Percentiles rank a stretch among this genome's conserved stretches.
Conservation (phyloP, 2,888 invertebrate genomes). For the Ormyrus thymus region DNA sequence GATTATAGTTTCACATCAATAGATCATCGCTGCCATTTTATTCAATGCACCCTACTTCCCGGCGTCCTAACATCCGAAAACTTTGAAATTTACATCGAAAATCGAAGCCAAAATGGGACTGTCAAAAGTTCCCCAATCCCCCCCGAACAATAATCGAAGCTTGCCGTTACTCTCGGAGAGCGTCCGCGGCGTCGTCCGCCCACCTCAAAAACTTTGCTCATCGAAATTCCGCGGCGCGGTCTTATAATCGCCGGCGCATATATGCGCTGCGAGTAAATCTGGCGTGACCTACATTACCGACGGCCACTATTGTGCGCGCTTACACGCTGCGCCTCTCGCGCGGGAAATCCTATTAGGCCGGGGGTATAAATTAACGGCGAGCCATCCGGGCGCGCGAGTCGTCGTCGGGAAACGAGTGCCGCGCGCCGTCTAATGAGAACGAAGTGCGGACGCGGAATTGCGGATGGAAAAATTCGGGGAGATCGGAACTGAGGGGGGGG, state of each 20-base stretch:
- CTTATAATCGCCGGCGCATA: neutral
- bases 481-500: constrained; percentile 43
- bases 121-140: too few relatives aligned
- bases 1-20: too few relatives aligned
- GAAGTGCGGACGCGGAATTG: constrained; percentile 14
- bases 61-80: too few relatives aligned
- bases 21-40: too few relatives aligned
- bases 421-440: constrained; percentile 16
- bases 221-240: neutral
- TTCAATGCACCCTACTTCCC: too few relatives aligned
- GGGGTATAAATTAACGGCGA: constrained; percentile 43
- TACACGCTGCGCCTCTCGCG: constrained; percentile 8
- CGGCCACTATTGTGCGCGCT: neutral
- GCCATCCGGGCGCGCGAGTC: neutral
- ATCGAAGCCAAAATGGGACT: too few relatives aligned
- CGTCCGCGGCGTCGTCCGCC: too few relatives aligned
- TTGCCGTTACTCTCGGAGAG: too few relatives aligned
- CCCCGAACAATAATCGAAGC: too few relatives aligned
- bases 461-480: neutral
- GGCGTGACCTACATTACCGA: constrained; percentile 50
- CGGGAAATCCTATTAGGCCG: constrained; percentile 43
- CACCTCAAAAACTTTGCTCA: too few relatives aligned
- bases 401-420: neutral
- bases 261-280: constrained; percentile 35
- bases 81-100: too few relatives aligned